Evolutionary conservation across 2,797 vertebrate genomes (phyloP).

Genomic region (Botia almorhae): DNA sequence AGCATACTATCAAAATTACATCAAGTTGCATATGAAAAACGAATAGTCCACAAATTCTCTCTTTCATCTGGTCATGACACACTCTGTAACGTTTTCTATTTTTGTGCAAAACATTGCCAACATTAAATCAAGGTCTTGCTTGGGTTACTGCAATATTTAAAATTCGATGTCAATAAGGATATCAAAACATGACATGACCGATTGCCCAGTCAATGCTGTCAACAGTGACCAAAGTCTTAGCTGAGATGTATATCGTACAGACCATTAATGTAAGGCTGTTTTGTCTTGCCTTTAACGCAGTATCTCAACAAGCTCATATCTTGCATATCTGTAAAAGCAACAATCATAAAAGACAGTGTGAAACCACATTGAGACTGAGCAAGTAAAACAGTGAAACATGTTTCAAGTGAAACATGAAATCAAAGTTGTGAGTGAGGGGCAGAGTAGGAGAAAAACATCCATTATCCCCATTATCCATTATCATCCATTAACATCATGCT

Average conservation of each 20-base stretch:
- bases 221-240: neutral
- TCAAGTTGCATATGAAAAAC: too few relatives aligned
- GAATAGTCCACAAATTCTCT: too few relatives aligned
- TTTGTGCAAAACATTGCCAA: neutral
- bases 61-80: too few relatives aligned
- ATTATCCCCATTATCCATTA: too few relatives aligned
- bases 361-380: neutral
- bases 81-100: too few relatives aligned
- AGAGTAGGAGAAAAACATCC: conserved; percentile 31
- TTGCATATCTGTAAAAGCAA: neutral
- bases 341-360: neutral
- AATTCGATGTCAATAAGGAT: conserved; percentile 2
- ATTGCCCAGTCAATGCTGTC: neutral
- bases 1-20: too few relatives aligned
- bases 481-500: too few relatives aligned
- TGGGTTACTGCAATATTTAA: neutral
- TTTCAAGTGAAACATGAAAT: conserved; percentile 2
- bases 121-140: neutral
- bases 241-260: neutral
- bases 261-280: neutral
- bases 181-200: neutral
- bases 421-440: neutral
- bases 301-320: neutral
- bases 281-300: neutral
- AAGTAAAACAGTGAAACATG: too few relatives aligned